These are phyloP conservation scores for Desmophyllum pertusum DNA, from an alignment of 92 coral and sea anemone species.

Conservation along the genomic window DNA sequence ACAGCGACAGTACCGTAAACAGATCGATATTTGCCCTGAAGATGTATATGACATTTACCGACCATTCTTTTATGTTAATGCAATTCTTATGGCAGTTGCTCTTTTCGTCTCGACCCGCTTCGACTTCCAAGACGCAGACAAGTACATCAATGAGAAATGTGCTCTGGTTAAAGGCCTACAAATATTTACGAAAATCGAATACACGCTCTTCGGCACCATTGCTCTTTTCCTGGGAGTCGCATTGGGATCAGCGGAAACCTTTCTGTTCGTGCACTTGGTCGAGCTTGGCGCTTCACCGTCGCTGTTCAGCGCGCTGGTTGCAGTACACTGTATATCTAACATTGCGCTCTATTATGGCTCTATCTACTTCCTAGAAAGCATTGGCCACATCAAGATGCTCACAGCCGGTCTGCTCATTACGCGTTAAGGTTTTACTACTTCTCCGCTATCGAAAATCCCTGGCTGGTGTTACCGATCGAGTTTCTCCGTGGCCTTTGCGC, in stretches of 20 bases:
- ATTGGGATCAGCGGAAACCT: slow-evolving; percentile 75
- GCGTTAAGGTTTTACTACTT: slow-evolving; percentile 85
- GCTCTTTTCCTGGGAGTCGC: slow-evolving; percentile 86
- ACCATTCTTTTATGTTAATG: slow-evolving; percentile 92
- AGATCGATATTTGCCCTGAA: slow-evolving; percentile 88
- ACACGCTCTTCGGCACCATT: slow-evolving; percentile 64
- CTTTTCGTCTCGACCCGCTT: slow-evolving; percentile 83
- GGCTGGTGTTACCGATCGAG: slow-evolving; percentile 93
- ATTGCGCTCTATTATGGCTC: slow-evolving; percentile 77
- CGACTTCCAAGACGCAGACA: slow-evolving; percentile 71
- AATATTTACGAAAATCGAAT: slow-evolving; percentile 77
- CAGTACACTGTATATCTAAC: slow-evolving; percentile 85
- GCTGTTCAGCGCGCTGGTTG: slow-evolving; percentile 79
- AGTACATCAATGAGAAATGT: slow-evolving; percentile 64
- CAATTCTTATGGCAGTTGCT: slow-evolving; percentile 82
- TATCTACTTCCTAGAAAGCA: slow-evolving; percentile 71
- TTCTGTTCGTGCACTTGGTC: slow-evolving; percentile 79
- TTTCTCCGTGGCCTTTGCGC: slow-evolving; percentile 80
- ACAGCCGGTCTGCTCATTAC: slow-evolving; percentile 73
- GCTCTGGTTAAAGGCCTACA: slow-evolving; percentile 71
- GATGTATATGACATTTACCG: slow-evolving; percentile 85
- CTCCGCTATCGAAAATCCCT: slow-evolving; percentile 82
- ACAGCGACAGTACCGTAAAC: slow-evolving; percentile 72
- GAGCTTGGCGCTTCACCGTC: slow-evolving; percentile 91
- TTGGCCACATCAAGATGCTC: slow-evolving; percentile 79